Evolutionary conservation across 2,797 vertebrate genomes (phyloP).

Genomic region (Catostomus latipinnis): DNA sequence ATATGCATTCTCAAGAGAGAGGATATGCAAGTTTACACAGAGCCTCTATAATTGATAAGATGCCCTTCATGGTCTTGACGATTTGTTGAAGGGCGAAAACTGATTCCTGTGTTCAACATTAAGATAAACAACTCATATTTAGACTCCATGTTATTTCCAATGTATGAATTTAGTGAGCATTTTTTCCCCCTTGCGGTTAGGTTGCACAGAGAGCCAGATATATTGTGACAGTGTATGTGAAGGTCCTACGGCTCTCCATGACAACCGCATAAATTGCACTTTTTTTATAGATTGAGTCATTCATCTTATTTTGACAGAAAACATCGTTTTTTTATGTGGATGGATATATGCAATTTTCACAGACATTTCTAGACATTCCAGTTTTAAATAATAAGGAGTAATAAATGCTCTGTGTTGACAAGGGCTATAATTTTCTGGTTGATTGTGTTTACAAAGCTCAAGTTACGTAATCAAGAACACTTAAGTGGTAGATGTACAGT

Average conservation of each 20-base stretch:
- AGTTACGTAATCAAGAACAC: conserved; percentile 19
- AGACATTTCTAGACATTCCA: conserved; percentile 36
- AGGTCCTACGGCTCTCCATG: conserved; percentile 65
- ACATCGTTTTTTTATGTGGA: conserved; percentile 64
- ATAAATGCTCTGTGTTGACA: conserved; percentile 29
- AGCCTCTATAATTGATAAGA: conserved; percentile 73
- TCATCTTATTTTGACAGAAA: conserved; percentile 69
- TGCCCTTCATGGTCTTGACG: conserved; percentile 67
- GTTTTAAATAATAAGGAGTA: conserved; percentile 15
- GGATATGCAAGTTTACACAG: conserved; percentile 67
- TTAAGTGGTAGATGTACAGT: conserved; percentile 26
- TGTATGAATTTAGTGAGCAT: conserved; percentile 59
- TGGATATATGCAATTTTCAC: conserved; percentile 62
- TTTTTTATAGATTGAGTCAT: conserved; percentile 71
- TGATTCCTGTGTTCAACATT: conserved; percentile 68
- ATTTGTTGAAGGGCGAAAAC: conserved; percentile 77
- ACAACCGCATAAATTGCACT: conserved; percentile 74
- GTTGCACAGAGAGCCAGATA: conserved; percentile 60
- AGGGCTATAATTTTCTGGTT: conserved; percentile 31
- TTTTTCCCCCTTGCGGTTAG: not conserved
- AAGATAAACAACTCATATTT: conserved; percentile 77
- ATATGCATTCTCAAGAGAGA: conserved; percentile 60
- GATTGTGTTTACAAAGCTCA: conserved; percentile 27
- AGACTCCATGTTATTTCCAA: conserved; percentile 72
- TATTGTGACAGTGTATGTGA: conserved; percentile 72